phyloP scores from a whole-genome alignment of 92 coral and sea anemone genomes.

The Paragorgia papillata region DNA sequence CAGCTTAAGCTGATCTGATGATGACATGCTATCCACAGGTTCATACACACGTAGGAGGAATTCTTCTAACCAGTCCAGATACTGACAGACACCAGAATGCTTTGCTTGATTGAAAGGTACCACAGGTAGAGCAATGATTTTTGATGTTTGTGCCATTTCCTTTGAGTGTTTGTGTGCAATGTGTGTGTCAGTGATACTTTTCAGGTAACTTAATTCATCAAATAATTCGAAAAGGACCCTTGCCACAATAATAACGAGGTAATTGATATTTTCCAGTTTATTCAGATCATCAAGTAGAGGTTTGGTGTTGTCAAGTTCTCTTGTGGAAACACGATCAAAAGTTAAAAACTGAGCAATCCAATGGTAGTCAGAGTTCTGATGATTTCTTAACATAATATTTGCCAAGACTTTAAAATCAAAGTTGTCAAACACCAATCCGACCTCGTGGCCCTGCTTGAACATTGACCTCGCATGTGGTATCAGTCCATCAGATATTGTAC shows the following conservation, averaged over 20 bases:
- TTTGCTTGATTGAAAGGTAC: constrained; percentile 64
- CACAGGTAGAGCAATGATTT: constrained; percentile 62
- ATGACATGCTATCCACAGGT: constrained; percentile 5
- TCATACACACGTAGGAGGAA: constrained; percentile 37
- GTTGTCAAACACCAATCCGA: constrained; percentile 58
- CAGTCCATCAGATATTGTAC: constrained; percentile 28
- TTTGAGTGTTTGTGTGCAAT: constrained; percentile 47
- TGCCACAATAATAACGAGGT: constrained; percentile 11
- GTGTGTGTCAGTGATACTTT: too few relatives aligned
- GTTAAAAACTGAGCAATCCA: constrained; percentile 60
- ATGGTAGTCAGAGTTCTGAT: constrained; percentile 56
- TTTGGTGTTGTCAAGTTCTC: constrained; percentile 50
- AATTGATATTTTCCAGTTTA: constrained; percentile 45
- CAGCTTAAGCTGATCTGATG: not conserved
- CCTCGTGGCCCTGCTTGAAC: constrained; percentile 39
- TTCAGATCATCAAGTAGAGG: constrained; percentile 38
- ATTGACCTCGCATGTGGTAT: constrained; percentile 16
- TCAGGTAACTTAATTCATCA: too few relatives aligned
- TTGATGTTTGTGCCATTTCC: constrained; percentile 62
- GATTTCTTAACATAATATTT: constrained; percentile 45
- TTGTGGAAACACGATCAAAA: constrained; percentile 51
- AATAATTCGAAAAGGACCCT: too few relatives aligned
- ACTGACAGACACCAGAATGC: constrained; percentile 63
- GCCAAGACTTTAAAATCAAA: constrained; percentile 61
- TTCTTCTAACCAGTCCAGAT: constrained; percentile 55